Percentiles rank a stretch among this genome's conserved stretches.
Conservation (phyloP, 1,140 invertebrate genomes). For the Penaeus chinensis region DNA sequence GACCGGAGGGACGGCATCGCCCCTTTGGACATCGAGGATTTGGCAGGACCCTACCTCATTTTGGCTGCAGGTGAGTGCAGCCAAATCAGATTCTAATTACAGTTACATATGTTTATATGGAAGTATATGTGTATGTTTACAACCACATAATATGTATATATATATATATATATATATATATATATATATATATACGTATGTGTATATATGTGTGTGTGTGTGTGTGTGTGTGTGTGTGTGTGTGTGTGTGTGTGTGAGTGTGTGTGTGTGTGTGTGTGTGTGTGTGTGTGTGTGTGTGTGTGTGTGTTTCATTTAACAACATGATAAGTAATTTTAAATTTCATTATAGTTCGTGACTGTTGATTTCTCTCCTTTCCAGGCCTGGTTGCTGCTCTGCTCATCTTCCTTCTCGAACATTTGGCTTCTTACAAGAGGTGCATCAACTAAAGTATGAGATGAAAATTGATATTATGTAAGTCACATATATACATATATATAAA, state of each 20-base stretch:
- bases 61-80: constrained; percentile 10
- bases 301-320: too few species aligned
- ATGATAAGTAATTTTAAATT: too few species aligned
- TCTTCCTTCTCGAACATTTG: neutral
- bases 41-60: constrained; percentile 15
- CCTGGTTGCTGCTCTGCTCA: neutral
- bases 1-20: constrained; percentile 8
- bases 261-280: too few species aligned
- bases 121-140: constrained; percentile 1
- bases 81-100: neutral
- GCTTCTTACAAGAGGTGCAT: neutral
- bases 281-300: too few species aligned
- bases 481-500: too few species aligned
- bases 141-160: neutral
- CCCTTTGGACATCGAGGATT: constrained; percentile 1
- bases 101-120: neutral
- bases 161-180: neutral
- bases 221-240: too few species aligned
- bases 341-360: too few species aligned
- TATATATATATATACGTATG: neutral
- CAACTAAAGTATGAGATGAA: neutral
- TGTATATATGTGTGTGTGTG: too few species aligned
- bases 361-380: neutral
- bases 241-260: too few species aligned
- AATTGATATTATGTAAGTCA: too few species aligned